These are phyloP conservation scores for Anoplopoma fimbria DNA, from an alignment of 2,113 vertebrate species.

Conservation along the genomic window DNA sequence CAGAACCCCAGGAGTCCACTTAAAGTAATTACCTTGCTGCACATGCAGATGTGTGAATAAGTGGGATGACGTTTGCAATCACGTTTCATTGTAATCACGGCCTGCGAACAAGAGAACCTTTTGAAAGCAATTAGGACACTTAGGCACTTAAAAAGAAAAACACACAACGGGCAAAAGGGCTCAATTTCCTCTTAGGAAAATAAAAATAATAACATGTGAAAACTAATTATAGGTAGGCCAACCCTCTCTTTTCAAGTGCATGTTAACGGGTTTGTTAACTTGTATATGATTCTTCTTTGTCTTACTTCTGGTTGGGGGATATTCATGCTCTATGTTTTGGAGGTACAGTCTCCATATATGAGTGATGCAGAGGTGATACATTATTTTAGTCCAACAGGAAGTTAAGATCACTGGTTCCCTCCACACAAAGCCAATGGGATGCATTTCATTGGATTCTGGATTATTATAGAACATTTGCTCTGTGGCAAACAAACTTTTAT, in stretches of 20 bases:
- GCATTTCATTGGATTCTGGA: too few relatives aligned
- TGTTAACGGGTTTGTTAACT: neutral
- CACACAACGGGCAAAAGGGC: neutral
- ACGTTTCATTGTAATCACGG: slow-evolving; percentile 61
- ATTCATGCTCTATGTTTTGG: neutral
- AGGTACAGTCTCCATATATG: neutral
- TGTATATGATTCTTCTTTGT: neutral
- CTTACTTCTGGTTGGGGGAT: too few relatives aligned
- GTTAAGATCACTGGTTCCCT: too few relatives aligned
- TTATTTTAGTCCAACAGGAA: too few relatives aligned
- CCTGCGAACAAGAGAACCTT: slow-evolving; percentile 36
- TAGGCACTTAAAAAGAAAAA: slow-evolving; percentile 43
- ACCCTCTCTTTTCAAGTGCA: neutral
- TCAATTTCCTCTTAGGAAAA: neutral
- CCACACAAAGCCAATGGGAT: neutral
- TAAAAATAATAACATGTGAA: too few relatives aligned
- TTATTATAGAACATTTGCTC: too few relatives aligned
- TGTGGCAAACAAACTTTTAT: too few relatives aligned
- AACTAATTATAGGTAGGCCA: too few relatives aligned
- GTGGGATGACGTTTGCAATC: slow-evolving; percentile 41
- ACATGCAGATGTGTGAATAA: slow-evolving; percentile 52
- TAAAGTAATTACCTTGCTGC: slow-evolving; percentile 65
- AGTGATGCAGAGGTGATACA: too few relatives aligned
- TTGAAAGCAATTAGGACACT: slow-evolving; percentile 50
- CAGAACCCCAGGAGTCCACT: slow-evolving; percentile 58